These are phyloP conservation scores for Poliocrania exsul DNA, from an alignment of 2,797 vertebrate species.

Conservation along the genomic window DNA sequence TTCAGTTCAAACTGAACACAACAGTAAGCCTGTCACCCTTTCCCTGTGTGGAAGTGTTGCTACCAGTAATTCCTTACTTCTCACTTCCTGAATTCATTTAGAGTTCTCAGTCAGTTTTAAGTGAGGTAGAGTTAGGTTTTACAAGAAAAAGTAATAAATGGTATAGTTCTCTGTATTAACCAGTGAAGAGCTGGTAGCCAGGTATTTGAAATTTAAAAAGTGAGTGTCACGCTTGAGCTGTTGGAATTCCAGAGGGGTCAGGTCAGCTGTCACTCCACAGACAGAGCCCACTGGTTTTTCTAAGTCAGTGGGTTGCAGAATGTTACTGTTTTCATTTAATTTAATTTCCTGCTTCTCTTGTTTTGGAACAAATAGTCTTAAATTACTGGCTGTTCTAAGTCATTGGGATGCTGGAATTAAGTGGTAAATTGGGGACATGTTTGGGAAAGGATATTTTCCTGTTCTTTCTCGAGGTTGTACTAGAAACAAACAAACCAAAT, in stretches of 20 bases:
- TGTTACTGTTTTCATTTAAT: neutral
- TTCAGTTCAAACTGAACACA: neutral
- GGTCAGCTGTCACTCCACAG: neutral
- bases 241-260: neutral
- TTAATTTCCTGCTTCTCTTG: conserved; percentile 20
- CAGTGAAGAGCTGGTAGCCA: neutral
- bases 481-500: neutral
- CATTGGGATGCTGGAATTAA: neutral
- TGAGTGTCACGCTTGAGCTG: neutral
- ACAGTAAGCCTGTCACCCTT: neutral
- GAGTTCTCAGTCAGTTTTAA: neutral
- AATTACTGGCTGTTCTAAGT: neutral
- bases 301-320: neutral
- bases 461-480: neutral
- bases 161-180: neutral
- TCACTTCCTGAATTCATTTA: neutral
- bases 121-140: neutral
- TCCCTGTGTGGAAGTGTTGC: neutral
- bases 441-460: neutral
- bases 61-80: neutral
- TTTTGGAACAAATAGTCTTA: neutral
- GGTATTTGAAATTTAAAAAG: neutral
- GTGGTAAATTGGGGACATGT: neutral
- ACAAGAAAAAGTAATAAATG: neutral
- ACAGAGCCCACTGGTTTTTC: neutral